Percentiles rank a stretch among this genome's conserved stretches.
Evolutionary conservation across 2,888 invertebrate genomes (phyloP).

Genomic region (Bimastos eiseni): DNA sequence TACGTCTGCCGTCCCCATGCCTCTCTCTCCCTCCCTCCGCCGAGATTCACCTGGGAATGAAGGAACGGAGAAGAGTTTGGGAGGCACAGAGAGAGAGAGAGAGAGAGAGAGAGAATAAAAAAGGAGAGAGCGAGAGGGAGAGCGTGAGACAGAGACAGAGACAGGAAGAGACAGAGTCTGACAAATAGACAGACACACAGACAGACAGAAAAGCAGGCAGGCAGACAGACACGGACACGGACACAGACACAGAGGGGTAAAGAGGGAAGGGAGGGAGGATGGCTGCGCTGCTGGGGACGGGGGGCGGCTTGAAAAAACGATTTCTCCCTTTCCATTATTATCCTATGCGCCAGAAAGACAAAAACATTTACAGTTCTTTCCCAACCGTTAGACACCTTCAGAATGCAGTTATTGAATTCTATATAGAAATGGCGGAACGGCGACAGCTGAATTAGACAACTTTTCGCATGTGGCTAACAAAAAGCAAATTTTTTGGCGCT

Average conservation of each 20-base stretch:
- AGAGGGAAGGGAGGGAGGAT: no score
- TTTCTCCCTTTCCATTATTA: no score
- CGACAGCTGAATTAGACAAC: no score
- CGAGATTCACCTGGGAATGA: background rate
- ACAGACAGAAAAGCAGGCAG: background rate
- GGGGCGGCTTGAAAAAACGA: no score
- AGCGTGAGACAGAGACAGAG: background rate
- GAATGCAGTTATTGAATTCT: no score
- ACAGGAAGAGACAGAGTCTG: background rate
- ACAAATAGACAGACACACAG: background rate
- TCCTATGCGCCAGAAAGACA: no score
- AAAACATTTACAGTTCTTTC: no score
- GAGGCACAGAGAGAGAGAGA: background rate
- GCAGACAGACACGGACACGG: background rate
- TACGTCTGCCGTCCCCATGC: background rate
- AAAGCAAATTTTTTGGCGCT: no score
- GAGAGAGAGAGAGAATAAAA: background rate
- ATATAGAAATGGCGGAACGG: no score
- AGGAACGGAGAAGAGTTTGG: background rate
- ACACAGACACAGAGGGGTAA: background rate
- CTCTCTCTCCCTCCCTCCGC: background rate
- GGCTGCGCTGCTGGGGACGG: no score
- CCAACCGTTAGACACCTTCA: no score
- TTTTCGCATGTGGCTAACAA: no score
- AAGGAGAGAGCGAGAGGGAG: background rate